Conservation (phyloP, 2,797 vertebrate species). For the Onychomys torridus region DNA sequence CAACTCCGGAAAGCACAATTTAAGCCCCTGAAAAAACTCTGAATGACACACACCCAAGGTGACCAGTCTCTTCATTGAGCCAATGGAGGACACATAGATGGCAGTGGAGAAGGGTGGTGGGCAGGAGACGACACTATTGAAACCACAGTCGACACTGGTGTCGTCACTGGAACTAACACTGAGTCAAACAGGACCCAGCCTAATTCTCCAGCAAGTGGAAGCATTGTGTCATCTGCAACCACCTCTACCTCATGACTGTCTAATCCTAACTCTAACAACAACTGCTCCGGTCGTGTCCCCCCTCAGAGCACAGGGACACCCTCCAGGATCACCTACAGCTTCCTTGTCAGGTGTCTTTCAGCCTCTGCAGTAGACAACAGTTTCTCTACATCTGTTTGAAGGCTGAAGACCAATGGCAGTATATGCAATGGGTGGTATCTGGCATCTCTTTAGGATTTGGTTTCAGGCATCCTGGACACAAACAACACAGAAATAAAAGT, state of each 20-base stretch:
- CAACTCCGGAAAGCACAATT: constrained; percentile 69
- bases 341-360: neutral
- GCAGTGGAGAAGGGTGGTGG: constrained; percentile 65
- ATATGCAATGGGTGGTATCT: neutral
- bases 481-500: constrained; percentile 1
- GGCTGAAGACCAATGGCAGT: neutral
- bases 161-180: constrained; percentile 77
- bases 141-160: constrained; percentile 77
- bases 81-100: constrained; percentile 49
- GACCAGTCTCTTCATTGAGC: constrained; percentile 41
- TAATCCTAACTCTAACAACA: neutral
- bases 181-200: constrained; percentile 80
- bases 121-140: constrained; percentile 80
- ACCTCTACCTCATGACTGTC: neutral
- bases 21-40: neutral
- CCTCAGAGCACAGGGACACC: neutral
- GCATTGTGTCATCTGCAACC: neutral
- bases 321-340: neutral
- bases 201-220: constrained; percentile 64
- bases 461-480: neutral
- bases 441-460: neutral
- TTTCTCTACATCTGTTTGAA: neutral
- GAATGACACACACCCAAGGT: constrained; percentile 46
- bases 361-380: neutral
- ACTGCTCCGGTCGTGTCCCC: neutral